phyloP scores from a whole-genome alignment of 2,888 invertebrate genomes.

The Prenolepis imparis region DNA sequence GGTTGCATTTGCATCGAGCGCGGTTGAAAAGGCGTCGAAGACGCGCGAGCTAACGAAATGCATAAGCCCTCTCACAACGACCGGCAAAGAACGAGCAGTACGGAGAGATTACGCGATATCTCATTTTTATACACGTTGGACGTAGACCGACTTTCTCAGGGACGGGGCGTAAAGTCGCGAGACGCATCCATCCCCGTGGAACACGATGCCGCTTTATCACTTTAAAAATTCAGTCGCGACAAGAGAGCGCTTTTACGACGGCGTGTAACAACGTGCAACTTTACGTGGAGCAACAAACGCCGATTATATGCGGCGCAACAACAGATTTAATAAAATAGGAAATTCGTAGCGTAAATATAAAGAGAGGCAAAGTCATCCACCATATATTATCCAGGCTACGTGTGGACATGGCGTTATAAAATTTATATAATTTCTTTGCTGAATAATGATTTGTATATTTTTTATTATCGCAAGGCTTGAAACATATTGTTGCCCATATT shows the following conservation, averaged over 20 bases:
- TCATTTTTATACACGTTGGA: conserved; percentile 34
- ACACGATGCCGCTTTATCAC: neutral
- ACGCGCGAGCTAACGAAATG: conserved; percentile 1
- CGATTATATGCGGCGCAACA: neutral
- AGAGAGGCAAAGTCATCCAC: neutral
- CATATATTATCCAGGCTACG: neutral
- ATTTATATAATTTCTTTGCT: neutral
- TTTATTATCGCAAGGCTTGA: neutral
- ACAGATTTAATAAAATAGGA: conserved; percentile 32
- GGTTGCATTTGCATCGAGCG: conserved; percentile 39
- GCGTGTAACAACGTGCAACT: conserved; percentile 14
- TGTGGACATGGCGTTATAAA: neutral
- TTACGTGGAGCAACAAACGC: conserved; percentile 7
- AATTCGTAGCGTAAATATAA: neutral
- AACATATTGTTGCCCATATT: no score
- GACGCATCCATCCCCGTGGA: conserved; percentile 10
- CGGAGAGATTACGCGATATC: conserved; percentile 39
- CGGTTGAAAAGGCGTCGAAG: conserved; percentile 47
- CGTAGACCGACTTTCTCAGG: conserved; percentile 18
- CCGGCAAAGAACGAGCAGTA: neutral
- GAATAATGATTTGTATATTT: neutral
- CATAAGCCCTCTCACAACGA: conserved; percentile 29
- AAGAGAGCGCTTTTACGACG: conserved; percentile 28
- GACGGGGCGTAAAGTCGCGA: conserved; percentile 21
- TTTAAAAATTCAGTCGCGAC: conserved; percentile 19